A percentile compares a stretch with the other conserved stretches of the same genome.
Conservation (phyloP, 1,140 invertebrate species). For the Zaprionus davidi region DNA sequence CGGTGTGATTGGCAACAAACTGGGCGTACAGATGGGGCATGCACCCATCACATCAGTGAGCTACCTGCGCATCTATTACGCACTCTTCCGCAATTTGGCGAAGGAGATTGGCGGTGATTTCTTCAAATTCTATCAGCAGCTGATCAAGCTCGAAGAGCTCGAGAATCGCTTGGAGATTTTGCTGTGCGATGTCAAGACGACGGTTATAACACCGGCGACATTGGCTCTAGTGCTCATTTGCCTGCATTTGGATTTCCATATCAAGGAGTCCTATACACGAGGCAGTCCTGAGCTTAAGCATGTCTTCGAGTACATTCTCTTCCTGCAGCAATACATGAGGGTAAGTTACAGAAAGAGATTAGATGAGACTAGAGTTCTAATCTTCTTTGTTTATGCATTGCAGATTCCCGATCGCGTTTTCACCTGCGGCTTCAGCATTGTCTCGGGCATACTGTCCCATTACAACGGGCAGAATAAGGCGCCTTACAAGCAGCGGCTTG, state of each 20-base stretch:
- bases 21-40: conserved; percentile 86
- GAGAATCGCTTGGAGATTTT: conserved; percentile 89
- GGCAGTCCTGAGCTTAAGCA: conserved; percentile 80
- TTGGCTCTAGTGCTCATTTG: conserved; percentile 90
- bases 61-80: conserved; percentile 88
- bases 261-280: conserved; percentile 81
- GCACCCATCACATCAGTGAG: conserved; percentile 87
- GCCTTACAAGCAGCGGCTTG: conserved; percentile 89
- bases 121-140: conserved; percentile 84
- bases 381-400: conserved; percentile 24
- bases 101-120: conserved; percentile 85
- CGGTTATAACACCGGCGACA: conserved; percentile 88
- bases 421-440: conserved; percentile 86
- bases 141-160: conserved; percentile 85
- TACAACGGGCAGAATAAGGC: conserved; percentile 90
- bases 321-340: conserved; percentile 81
- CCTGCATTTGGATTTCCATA: conserved; percentile 87
- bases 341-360: conserved; percentile 31
- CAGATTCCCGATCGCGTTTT: conserved; percentile 89
- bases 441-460: conserved; percentile 87
- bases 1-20: conserved; percentile 88
- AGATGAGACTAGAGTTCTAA: background rate
- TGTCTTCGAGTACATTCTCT: conserved; percentile 83
- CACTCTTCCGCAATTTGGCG: conserved; percentile 86
- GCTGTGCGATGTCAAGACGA: conserved; percentile 89